Base-by-base conservation (phyloP, 2,113 vertebrate genomes). In the Sclerurus mexicanus region DNA sequence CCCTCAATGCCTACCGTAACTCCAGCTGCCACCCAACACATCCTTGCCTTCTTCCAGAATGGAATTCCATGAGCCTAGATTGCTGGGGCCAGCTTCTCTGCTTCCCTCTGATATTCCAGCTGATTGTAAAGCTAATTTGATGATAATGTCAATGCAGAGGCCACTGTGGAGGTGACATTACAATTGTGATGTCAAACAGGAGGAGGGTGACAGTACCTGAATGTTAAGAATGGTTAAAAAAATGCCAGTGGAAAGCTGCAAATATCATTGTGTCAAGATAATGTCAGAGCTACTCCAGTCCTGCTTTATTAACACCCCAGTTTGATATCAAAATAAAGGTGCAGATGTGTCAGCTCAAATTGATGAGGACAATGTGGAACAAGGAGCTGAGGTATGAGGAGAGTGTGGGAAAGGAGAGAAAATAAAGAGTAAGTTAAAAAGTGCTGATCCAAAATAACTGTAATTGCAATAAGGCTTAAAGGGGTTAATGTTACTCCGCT, bases 201-300 rank as follows among this genome's bases (percentile, higher is more conserved):
- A 80, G 86, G 47, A 58, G 50, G 25, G 31, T 90, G 83, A 78
- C 56, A 30, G 85, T 12, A 59, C 60, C 39, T 68, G 90, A 88
- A 78, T 77, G 49, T 92, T 85, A 89, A 79, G 31, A 86, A 69
- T 58, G 84, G 87, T 68, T 95, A 72, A 90, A 89, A 94, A 90
- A 92, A 82, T 72, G 64, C 31, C 88, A 68, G n/a, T 44, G 64
- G 76, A 75, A 87, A 60, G 46, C 79, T 93, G 72, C 73, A 95
- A 92, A 84, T 88, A 86, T n/a, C 83, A 37, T 63, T 17, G 7
- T 72, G 90, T 89, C 64, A 72, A 86, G 75, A 74, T 83, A 91
- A 96, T 67, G 89, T 47, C 95, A 93, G 69, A 87, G 72, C 60
- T 55, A 53, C 74, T 91, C 81, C 62, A 42, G 66, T 16, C n/a